Conservation (phyloP, 2,888 invertebrate genomes). For the Lasius platythorax region DNA sequence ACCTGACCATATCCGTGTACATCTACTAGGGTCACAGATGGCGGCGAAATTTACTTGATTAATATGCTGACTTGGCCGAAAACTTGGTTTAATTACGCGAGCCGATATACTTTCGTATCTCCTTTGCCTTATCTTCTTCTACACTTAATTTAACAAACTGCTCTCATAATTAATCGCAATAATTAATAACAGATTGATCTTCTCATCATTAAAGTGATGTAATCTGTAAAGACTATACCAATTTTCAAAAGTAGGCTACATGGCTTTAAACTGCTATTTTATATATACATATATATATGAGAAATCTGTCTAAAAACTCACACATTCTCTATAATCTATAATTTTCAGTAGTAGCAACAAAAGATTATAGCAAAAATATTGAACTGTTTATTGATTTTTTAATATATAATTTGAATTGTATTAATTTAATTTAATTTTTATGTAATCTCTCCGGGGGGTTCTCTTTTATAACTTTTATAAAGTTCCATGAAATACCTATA, state of each 20-base stretch:
- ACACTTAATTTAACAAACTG: slow-evolving; percentile 39
- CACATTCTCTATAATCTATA: neutral
- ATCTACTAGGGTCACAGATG: slow-evolving; percentile 64
- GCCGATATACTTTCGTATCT: slow-evolving; percentile 44
- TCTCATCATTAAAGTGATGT: slow-evolving; percentile 18
- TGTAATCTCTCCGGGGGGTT: neutral
- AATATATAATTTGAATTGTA: neutral
- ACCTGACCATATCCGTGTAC: slow-evolving; percentile 32
- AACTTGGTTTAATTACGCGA: slow-evolving; percentile 63
- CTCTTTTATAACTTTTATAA: neutral
- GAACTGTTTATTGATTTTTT: neutral
- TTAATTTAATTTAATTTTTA: too few species aligned
- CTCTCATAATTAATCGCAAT: slow-evolving; percentile 39
- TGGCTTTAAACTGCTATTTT: neutral
- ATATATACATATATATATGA: neutral
- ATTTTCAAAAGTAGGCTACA: slow-evolving; percentile 32
- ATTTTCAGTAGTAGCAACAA: neutral
- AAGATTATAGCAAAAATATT: neutral
- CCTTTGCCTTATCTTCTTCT: slow-evolving; percentile 28
- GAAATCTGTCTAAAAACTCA: slow-evolving; percentile 8
- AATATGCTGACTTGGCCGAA: slow-evolving; percentile 70
- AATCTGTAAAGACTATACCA: slow-evolving; percentile 23
- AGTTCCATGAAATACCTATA: neutral
- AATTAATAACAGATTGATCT: slow-evolving; percentile 49
- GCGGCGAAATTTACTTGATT: slow-evolving; percentile 61